Base-by-base conservation (phyloP, 2,797 vertebrate genomes). In the Benthosema pterotum region DNA sequence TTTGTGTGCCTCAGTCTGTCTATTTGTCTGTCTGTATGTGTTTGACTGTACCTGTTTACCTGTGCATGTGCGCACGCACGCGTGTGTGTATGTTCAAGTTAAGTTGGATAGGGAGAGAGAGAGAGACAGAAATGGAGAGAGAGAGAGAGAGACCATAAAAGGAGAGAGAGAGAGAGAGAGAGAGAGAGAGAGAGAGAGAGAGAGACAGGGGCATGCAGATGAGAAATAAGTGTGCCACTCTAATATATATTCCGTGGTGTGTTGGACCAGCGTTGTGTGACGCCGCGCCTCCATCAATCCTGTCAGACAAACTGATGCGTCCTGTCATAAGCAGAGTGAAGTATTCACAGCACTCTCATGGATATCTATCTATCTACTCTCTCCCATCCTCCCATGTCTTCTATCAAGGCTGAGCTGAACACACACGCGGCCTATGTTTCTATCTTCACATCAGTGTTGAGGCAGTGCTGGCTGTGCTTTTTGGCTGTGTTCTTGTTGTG, bases 241-340 rank as follows among this genome's bases (percentile, higher is more conserved):
- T 42, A 47, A 52, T 42, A 38, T 57, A 63, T 74, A 46, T 79
- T 76, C 70, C 63, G 45, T 63, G 28, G 50, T 57, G 56, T 59
- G 61, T 66, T 52, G 19, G 55, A 28, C 52, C 42, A 51, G 57
- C 38, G 32, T 62, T 38, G 32, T 38, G 32, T 11, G 32, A 38
- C 8, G 60, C 50, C 58, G 32, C 52, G 55, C 16, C 11, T 63
- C 13, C 47, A 49, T 49, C 47, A 49, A 16, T 49, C 47, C 47
- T 49, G 15, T 49, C 46, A 47, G 4, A 47, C n/a, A 17, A 49
- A 49, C 47, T 49, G 47, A 49, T 11, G n/a, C 15, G 9, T 6
- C 47, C 47, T 17, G n/a, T 49, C 47, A 49, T 11, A 3, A 17
- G n/a, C 4, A n/a, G 46, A 16, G n/a, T 47, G 47, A 49, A 49